phyloP scores from a whole-genome alignment of 2,113 vertebrate species.

The Suricata suricatta region DNA sequence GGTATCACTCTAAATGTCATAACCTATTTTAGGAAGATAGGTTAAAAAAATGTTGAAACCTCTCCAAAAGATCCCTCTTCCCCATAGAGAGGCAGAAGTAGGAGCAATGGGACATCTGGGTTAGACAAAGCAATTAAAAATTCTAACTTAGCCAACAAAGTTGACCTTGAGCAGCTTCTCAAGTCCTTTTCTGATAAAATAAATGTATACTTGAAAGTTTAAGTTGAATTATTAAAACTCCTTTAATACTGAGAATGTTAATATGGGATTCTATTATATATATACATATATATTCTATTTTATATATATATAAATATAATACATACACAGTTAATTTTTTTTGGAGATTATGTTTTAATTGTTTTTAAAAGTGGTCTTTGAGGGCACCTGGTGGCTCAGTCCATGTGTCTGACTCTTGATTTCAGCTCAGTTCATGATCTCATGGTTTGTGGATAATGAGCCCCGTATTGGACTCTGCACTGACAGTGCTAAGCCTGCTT shows the following conservation, averaged over 20 bases:
- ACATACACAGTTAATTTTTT: background rate
- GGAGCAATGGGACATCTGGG: background rate
- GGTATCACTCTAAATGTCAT: constrained; percentile 20
- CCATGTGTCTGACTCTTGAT: too few species aligned
- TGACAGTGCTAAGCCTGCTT: too few species aligned
- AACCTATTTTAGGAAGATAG: background rate
- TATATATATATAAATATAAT: too few species aligned
- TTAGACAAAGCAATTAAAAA: background rate
- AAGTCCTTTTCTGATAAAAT: constrained; percentile 8
- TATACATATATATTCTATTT: too few species aligned
- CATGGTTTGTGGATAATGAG: too few species aligned
- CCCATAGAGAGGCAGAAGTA: background rate
- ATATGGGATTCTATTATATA: background rate
- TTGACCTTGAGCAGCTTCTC: background rate
- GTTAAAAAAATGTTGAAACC: background rate
- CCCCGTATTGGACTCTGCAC: too few species aligned
- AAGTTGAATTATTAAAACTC: background rate
- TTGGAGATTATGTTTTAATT: background rate
- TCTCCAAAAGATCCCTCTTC: background rate
- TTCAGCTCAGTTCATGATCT: too few species aligned
- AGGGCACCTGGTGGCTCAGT: too few species aligned
- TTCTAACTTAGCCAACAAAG: background rate
- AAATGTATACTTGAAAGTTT: background rate
- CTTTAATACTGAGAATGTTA: background rate
- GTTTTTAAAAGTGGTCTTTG: background rate